phyloP scores from a whole-genome alignment of 2,113 vertebrate species.

The Zapornia atra region DNA sequence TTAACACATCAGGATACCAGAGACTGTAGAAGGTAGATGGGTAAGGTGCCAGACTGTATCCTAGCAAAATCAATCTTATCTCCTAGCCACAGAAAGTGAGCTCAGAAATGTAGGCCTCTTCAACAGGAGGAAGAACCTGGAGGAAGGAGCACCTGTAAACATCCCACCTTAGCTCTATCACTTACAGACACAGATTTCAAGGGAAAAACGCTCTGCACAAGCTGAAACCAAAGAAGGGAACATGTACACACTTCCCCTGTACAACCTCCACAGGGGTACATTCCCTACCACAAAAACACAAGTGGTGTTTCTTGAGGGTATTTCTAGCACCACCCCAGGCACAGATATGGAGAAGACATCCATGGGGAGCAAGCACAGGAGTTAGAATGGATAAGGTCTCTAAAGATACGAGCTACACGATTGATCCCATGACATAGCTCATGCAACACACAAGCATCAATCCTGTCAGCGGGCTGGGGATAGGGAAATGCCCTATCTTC shows the following conservation, averaged over 20 bases:
- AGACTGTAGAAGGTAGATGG: constrained; percentile 84
- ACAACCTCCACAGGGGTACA: too few species aligned
- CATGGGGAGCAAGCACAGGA: not conserved
- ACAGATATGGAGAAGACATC: not conserved
- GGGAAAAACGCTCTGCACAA: not conserved
- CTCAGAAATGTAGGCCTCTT: constrained; percentile 78
- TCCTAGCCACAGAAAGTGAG: constrained; percentile 83
- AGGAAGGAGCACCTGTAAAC: not conserved
- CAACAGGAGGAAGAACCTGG: not conserved
- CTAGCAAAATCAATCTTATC: constrained; percentile 84
- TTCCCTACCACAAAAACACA: not conserved
- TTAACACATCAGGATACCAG: constrained; percentile 85
- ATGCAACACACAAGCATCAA: not conserved
- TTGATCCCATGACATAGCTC: not conserved
- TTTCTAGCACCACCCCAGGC: not conserved
- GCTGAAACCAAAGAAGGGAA: not conserved
- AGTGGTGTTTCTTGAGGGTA: not conserved
- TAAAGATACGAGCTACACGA: not conserved
- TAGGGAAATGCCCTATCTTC: too few species aligned
- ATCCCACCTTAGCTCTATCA: not conserved
- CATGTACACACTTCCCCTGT: too few species aligned
- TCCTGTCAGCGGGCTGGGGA: too few species aligned
- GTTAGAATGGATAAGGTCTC: not conserved
- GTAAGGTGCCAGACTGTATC: constrained; percentile 85
- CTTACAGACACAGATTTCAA: not conserved